A percentile compares a stretch with the other conserved stretches of the same genome.
Conservation (phyloP, 2,888 invertebrate species). For the Aphodius sticticus region DNA sequence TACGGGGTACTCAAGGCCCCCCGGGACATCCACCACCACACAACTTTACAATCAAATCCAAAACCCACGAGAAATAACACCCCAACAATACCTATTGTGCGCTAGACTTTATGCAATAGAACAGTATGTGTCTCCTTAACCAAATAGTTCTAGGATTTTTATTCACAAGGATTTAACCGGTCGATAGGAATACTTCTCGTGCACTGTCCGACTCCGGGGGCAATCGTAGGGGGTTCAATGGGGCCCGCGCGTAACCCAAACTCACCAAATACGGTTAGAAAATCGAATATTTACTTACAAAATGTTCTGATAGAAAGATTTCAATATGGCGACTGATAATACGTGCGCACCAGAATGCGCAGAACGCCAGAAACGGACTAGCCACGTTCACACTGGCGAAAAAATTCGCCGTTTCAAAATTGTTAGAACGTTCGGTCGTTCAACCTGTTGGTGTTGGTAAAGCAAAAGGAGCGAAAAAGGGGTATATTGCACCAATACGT, state of each 20-base stretch:
- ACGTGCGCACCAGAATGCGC: conserved; percentile 51
- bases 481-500: not conserved
- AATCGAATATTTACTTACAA: conserved; percentile 60
- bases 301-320: conserved; percentile 61
- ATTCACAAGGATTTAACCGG: conserved; percentile 19
- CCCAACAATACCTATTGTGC: conserved; percentile 45
- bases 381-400: conserved; percentile 40
- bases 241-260: conserved; percentile 39
- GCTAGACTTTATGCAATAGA: conserved; percentile 38
- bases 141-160: conserved; percentile 30
- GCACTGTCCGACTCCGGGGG: not conserved
- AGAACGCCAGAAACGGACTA: conserved; percentile 28
- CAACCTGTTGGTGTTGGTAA: not conserved
- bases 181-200: conserved; percentile 19
- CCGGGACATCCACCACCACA: conserved; percentile 31
- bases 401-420: conserved; percentile 15
- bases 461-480: not conserved
- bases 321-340: conserved; percentile 60
- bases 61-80: conserved; percentile 45
- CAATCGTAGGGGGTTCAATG: conserved; percentile 23
- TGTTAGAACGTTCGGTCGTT: conserved; percentile 4
- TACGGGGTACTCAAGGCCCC: conserved; percentile 26
- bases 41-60: conserved; percentile 35
- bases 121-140: conserved; percentile 25
- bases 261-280: conserved; percentile 36